Conservation (phyloP, 2,888 invertebrate species). For the Eristalis intricaria region DNA sequence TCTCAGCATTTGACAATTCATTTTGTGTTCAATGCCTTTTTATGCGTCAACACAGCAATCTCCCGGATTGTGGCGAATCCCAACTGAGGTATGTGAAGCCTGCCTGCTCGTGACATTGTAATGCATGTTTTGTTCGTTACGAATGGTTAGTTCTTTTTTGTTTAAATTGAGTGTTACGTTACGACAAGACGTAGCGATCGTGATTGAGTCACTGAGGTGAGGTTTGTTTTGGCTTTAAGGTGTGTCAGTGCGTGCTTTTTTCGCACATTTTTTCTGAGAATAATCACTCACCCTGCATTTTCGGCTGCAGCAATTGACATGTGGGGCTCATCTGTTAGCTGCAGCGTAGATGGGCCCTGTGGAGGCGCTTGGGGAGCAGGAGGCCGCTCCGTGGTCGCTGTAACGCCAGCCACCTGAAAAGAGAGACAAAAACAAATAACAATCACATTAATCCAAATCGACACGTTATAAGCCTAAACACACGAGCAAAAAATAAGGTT, state of each 20-base stretch:
- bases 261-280: not conserved
- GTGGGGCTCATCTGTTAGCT: constrained; percentile 82
- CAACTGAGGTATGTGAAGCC: constrained; percentile 13
- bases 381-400: constrained; percentile 77
- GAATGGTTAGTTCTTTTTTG: constrained; percentile 1
- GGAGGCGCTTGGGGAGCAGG: constrained; percentile 76
- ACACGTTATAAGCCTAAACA: constrained; percentile 39
- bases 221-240: not conserved
- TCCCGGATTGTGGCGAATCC: not conserved
- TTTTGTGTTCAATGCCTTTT: constrained; percentile 28
- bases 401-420: constrained; percentile 76
- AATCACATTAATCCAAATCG: constrained; percentile 40
- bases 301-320: constrained; percentile 82
- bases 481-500: not conserved
- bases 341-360: constrained; percentile 81
- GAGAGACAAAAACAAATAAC: constrained; percentile 7
- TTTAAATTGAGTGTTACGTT: not conserved
- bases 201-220: constrained; percentile 41
- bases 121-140: not conserved
- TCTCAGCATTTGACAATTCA: constrained; percentile 22
- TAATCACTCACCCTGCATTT: constrained; percentile 81
- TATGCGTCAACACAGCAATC: constrained; percentile 39
- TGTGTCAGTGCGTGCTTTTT: not conserved
- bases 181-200: constrained; percentile 5
- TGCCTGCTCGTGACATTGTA: constrained; percentile 40